Base-by-base conservation (phyloP, 2,888 invertebrate species). In the Drosophila kambysellisi region DNA sequence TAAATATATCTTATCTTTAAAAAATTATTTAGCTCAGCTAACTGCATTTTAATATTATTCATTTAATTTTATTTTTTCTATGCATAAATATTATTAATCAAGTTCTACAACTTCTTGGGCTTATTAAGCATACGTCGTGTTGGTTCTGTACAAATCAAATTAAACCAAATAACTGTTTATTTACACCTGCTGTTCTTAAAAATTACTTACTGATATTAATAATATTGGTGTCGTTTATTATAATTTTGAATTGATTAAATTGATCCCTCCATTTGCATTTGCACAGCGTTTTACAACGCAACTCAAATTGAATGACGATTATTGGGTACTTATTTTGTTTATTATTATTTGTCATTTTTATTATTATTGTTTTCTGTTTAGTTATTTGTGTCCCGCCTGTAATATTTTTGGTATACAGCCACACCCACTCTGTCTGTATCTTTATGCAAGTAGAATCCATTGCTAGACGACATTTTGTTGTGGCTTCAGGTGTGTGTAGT, bases 401-500 rank as follows among this genome's bases (percentile, higher is more conserved):
- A 73, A 76, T 79, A 71, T 82, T 73, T 81, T 81, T 83, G 80
- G 71, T 71, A 73, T 77, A 74, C 70, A 63, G 73, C 58, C 79
- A 76, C 85, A 80, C 82, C 82, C 69, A 78, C 30, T 53, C 54
- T 61, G 48, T 54, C 30, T 64, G 57, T 48, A 62, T 54, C 0
- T 20, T 25, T 39, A 51, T 25, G 50, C 69, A 68, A 72, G 74
- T 68, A 61, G 74, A 74, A 76, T 64, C 71, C 79, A 72, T 64
- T 79, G 72, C 81, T 74, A 81, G 69, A 70, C 59, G 82, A 71
- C 71, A 63, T 59, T 69, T 64, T 66, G 67, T 66, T 60, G 68
- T 43, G 51, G 62, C 57, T 73, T 77, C 84, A 77, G 77, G 84
- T 70, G 71, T 60, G 8, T 39, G 8, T 39, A 7, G 7, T 7